Evolutionary conservation across 2,113 vertebrate species (phyloP), one percentile per base, ranked within the genome.

Genomic region (Cottus gobio): DNA sequence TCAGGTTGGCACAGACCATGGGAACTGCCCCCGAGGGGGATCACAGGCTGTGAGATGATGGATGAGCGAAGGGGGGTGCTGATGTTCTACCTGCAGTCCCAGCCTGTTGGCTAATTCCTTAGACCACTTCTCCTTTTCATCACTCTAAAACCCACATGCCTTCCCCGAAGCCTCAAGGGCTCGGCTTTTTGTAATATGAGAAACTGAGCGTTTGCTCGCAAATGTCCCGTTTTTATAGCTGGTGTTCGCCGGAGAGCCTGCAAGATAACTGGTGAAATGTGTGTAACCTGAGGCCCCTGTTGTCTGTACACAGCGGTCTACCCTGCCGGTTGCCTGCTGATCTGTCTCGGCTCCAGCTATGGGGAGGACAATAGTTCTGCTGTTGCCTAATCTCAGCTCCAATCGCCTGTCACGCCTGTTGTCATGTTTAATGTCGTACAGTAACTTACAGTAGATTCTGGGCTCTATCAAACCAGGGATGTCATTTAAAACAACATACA

Each of bases 11-110:
- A 92, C 62, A 58, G 71, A 76, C 61, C 93, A 94, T 95, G 95
- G 94, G 94, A 95, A 95, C 91, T 75, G 88, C 75, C 89, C 95
- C 92, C 20, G 80, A 85, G 93, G 94, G 87, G 86, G 90, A 93
- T 94, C 93, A 82, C 94, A 95, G 92, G 91, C 81, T 85, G 77
- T 4, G 1, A 66, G 75, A 87, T 91, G 86, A 88, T 92, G 84
- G 74, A 91, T 89, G 87, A 46, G 44, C 70, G 87, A 82, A 62
- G 61, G 85, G 83, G 85, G 84, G 64, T 50, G 71, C 67, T 87
- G 83, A 78, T 77, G 85, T 86, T 82, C 42, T 77, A 81, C 88
- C 86, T 87, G 83, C 68, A 87, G 77, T 85, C 85, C 75, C 89
- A 85, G 89, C 84, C 89, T 91, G 89, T 92, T 93, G 91, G 93